A percentile compares a stretch with the other conserved stretches of the same genome.
These are phyloP conservation scores for Chrysotoxum bicinctum DNA, from an alignment of 2,888 invertebrate species.

Conservation along the genomic window DNA sequence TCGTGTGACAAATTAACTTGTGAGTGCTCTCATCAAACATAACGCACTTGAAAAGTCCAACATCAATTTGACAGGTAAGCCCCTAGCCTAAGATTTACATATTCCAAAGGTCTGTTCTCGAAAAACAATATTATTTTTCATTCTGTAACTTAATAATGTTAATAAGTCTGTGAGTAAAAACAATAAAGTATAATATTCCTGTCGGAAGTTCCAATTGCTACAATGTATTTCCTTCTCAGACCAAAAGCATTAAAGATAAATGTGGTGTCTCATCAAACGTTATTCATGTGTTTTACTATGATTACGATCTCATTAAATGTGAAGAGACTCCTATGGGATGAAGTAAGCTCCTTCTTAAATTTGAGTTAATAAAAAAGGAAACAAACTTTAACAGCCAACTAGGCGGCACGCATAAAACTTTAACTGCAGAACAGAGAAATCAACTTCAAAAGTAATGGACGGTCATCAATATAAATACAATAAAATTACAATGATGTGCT, in stretches of 20 bases:
- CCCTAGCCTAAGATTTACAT: neutral
- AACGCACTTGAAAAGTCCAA: neutral
- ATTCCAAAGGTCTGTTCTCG: neutral
- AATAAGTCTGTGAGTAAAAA: neutral
- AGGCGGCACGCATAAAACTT: conserved; percentile 3
- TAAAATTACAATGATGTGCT: conserved; percentile 21
- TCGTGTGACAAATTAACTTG: neutral
- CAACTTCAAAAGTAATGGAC: neutral
- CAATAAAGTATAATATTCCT: neutral
- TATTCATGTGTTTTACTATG: neutral
- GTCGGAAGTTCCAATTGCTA: neutral
- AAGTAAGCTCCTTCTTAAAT: neutral
- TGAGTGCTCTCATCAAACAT: neutral
- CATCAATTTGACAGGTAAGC: neutral
- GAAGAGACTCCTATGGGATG: neutral
- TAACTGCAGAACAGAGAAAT: neutral
- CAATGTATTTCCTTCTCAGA: neutral
- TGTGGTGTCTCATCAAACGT: neutral
- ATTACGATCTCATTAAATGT: conserved; percentile 13
- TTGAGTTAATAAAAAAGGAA: neutral
- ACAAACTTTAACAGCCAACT: conserved; percentile 4
- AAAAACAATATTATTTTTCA: neutral
- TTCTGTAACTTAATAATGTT: neutral
- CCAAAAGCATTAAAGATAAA: neutral
- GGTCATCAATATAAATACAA: conserved; percentile 2